phyloP scores from a whole-genome alignment of 2,888 invertebrate species.

The Plagodis dolabraria region DNA sequence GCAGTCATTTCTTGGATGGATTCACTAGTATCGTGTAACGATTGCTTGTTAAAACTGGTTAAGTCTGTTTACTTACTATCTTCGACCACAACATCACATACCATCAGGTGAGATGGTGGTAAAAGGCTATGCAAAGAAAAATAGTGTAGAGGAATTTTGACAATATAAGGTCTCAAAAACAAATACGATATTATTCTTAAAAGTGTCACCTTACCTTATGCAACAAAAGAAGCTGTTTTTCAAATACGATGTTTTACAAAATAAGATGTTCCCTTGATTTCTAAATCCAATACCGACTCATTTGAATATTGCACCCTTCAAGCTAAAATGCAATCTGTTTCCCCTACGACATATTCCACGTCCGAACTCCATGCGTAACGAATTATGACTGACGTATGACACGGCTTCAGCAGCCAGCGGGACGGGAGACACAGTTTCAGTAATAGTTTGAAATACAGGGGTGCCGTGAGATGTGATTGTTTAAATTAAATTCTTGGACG shows the following conservation, averaged over 20 bases:
- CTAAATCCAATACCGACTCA: slow-evolving; percentile 43
- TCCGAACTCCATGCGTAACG: slow-evolving; percentile 68
- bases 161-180: too few species aligned
- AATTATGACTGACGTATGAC: slow-evolving; percentile 73
- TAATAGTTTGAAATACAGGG: slow-evolving; percentile 39
- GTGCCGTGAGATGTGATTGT: slow-evolving; percentile 40
- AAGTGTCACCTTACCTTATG: too few species aligned
- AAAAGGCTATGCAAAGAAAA: too few species aligned
- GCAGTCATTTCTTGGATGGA: too few species aligned
- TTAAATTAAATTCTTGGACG: slow-evolving; percentile 61
- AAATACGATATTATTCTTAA: too few species aligned
- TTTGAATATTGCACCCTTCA: slow-evolving; percentile 54
- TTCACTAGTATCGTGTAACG: too few species aligned
- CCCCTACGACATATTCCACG: slow-evolving; percentile 62
- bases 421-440: slow-evolving; percentile 7
- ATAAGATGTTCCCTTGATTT: slow-evolving; percentile 18
- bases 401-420: slow-evolving; percentile 50
- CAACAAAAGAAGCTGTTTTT: too few species aligned
- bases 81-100: too few species aligned
- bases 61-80: too few species aligned
- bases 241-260: background rate
- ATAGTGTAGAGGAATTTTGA: too few species aligned
- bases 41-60: too few species aligned
- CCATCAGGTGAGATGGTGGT: too few species aligned
- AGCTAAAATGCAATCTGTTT: slow-evolving; percentile 56